Base-by-base conservation (phyloP, 2,888 invertebrate genomes). In the Tromatobia lineatoria region DNA sequence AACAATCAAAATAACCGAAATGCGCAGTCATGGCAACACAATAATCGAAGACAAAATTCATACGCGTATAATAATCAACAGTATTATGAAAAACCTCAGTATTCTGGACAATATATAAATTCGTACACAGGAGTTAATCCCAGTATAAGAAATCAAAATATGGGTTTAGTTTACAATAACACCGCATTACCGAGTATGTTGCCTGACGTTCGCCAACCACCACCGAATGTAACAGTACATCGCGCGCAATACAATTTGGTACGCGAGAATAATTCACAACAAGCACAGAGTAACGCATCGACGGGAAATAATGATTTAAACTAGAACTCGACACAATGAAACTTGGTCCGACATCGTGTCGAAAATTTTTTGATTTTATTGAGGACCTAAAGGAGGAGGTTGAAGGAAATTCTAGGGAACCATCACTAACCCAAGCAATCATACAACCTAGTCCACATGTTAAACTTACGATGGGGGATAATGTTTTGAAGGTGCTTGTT, bases 401-500 rank as follows among this genome's bases (percentile, higher is more conserved):
- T 23, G 52, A 29, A 7, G 73, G 73, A 11, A 45, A 52, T 11
- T 18, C 7, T 4, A 8, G 7, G 7, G 3, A 29, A 29, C 29
- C 29, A 29, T 3, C 29, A 29, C 2, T 29, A 6, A 29, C 2
- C 6, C 2, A 6, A 29, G 29, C 29, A 6, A 47, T 15, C 20
- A 23, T 54, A 20, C 1, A 8, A 11, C 54, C 54, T 15, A 3
- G 20, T 2, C 54, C 54, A 7, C 54, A 54, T 18, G 54, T 54
- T 1, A 20, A 7, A 54, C 29, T 34, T 0, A 2, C n/a, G 4
- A 25, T 29, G 7, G 29, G 34, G 7, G 15, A 20, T 15, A 15
- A 4, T 75, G 15, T 8, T 3, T n/a, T 81, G 50, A 61, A 75
- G 0, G 52, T 70, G 15, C 8, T 64, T 3, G 78, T 85, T 0